Evolutionary conservation across 2,888 invertebrate species (phyloP).

Genomic region (Xylophagus ater): DNA sequence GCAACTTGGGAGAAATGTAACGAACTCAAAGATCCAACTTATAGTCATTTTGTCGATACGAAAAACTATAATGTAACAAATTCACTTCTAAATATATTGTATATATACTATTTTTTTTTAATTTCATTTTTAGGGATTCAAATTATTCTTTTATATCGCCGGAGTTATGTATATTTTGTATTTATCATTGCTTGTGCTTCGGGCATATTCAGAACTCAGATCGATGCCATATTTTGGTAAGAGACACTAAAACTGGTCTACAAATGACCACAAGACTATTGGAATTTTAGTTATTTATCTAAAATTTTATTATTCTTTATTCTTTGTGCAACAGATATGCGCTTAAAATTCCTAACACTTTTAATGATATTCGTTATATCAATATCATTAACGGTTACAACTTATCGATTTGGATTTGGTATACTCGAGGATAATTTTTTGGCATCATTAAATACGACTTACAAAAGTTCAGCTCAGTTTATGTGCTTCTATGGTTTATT

Average conservation of each 20-base stretch:
- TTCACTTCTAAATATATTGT: too few species aligned
- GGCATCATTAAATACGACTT: conserved; percentile 73
- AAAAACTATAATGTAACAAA: conserved; percentile 73
- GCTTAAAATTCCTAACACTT: conserved; percentile 81
- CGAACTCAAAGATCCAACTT: conserved; percentile 82
- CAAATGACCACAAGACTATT: too few species aligned
- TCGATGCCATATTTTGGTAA: conserved; percentile 98
- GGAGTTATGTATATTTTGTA: conserved; percentile 78
- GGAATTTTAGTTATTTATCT: too few species aligned
- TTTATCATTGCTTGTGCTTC: conserved; percentile 67
- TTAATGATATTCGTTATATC: conserved; percentile 70
- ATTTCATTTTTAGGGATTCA: conserved; percentile 60
- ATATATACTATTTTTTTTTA: conserved; percentile 2
- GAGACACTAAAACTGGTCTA: conserved; percentile 25
- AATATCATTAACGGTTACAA: conserved; percentile 63
- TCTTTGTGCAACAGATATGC: conserved; percentile 69
- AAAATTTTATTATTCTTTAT: conserved; percentile 6
- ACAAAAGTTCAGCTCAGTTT: conserved; percentile 87
- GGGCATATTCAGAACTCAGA: conserved; percentile 87
- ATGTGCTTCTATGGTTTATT: conserved; percentile 90
- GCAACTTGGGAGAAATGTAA: conserved; percentile 86
- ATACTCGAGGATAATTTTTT: conserved; percentile 91
- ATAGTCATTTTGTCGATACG: conserved; percentile 76
- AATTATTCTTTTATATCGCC: conserved; percentile 80
- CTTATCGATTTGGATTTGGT: conserved; percentile 76